A percentile compares a stretch with the other conserved stretches of the same genome.
Evolutionary conservation across 64 coral and sea anemone genomes (phyloP).

Genomic region (Dendronephthya gigantea): DNA sequence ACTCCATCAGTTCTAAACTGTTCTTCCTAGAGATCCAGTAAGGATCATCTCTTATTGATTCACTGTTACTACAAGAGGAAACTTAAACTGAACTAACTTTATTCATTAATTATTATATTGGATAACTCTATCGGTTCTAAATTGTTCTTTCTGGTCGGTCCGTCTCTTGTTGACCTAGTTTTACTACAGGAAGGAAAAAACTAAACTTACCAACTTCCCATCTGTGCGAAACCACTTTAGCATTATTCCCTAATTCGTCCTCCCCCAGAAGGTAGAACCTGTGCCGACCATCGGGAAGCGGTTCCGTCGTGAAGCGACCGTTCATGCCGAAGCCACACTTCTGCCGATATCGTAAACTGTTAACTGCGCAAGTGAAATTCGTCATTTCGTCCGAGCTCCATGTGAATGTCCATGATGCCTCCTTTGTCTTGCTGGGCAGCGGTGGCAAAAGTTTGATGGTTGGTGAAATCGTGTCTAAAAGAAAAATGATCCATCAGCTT

Average conservation of each 20-base stretch:
- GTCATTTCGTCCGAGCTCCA: background rate
- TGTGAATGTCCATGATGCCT: background rate
- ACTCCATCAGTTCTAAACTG: too few relatives aligned
- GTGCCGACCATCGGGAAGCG: background rate
- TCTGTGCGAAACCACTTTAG: background rate
- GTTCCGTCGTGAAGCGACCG: background rate
- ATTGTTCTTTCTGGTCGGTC: too few relatives aligned
- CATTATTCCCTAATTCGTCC: background rate
- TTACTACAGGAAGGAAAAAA: too few relatives aligned
- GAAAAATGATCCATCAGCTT: too few relatives aligned
- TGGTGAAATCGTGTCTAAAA: background rate
- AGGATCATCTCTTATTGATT: too few relatives aligned
- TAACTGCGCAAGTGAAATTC: background rate
- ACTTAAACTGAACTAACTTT: too few relatives aligned
- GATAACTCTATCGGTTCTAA: too few relatives aligned
- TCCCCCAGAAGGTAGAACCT: background rate
- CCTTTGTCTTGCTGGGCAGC: background rate
- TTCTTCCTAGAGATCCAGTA: too few relatives aligned
- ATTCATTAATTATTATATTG: too few relatives aligned
- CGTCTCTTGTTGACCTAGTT: too few relatives aligned
- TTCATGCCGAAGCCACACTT: background rate
- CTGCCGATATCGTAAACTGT: background rate
- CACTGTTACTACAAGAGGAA: too few relatives aligned
- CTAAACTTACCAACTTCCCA: slow-evolving; percentile 2
- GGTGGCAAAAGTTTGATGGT: background rate